phyloP scores from a whole-genome alignment of 2,113 vertebrate species.

The Myotis yumanensis region DNA sequence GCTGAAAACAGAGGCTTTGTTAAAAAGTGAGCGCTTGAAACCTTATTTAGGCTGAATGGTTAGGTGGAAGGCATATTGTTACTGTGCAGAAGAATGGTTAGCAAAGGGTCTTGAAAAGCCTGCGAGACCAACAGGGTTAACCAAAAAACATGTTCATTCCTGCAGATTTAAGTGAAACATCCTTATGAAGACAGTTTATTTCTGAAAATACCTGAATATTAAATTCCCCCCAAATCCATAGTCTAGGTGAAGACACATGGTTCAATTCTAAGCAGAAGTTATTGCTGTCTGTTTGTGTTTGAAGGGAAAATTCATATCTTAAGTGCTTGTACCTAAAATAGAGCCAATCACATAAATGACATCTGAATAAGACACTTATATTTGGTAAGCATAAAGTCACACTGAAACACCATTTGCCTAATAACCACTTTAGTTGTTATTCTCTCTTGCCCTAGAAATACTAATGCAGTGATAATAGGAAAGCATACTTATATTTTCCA shows the following conservation, averaged over 20 bases:
- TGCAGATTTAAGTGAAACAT: conserved; percentile 48
- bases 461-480: conserved; percentile 72
- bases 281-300: conserved; percentile 50
- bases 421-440: conserved; percentile 73
- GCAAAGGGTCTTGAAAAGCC: not conserved
- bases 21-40: not conserved
- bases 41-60: not conserved
- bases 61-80: not conserved
- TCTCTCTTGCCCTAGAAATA: conserved; percentile 72
- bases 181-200: not conserved
- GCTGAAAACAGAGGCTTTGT: not conserved
- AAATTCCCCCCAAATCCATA: not conserved
- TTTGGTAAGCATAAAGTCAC: conserved; percentile 73
- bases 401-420: conserved; percentile 66
- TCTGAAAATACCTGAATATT: conserved; percentile 37
- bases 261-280: conserved; percentile 43
- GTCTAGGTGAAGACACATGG: conserved; percentile 43
- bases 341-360: conserved; percentile 63
- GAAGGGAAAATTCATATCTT: conserved; percentile 55
- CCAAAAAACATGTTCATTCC: conserved; percentile 20
- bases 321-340: conserved; percentile 63
- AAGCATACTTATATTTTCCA: conserved; percentile 63
- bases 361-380: conserved; percentile 62
- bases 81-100: not conserved
- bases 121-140: conserved; percentile 7